Evolutionary conservation across 2,113 vertebrate species (phyloP).

Genomic region (Dromiciops gliroides): DNA sequence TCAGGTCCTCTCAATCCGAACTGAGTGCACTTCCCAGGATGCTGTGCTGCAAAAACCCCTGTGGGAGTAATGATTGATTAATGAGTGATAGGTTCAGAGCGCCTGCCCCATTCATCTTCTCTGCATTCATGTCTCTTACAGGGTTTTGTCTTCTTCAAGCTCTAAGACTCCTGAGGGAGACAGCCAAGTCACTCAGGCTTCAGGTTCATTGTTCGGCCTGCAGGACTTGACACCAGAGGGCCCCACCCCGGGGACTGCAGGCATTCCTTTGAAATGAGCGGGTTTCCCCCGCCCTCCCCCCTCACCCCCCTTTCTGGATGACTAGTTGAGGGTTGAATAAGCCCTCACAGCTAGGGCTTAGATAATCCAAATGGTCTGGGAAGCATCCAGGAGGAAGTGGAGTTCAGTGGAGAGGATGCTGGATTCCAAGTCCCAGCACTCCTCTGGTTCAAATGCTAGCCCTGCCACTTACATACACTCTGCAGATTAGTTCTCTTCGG

Average conservation of each 20-base stretch:
- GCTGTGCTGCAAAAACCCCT: neutral
- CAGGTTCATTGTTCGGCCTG: neutral
- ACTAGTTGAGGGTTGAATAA: constrained; percentile 30
- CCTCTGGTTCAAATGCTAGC: neutral
- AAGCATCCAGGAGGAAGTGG: neutral
- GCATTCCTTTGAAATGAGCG: neutral
- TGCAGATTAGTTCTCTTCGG: neutral
- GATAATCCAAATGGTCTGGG: neutral
- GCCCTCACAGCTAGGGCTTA: neutral
- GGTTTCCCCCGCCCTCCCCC: neutral
- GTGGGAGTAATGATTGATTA: constrained; percentile 3
- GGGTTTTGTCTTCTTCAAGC: neutral
- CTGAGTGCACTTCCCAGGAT: neutral
- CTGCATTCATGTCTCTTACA: neutral
- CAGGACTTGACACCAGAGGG: neutral
- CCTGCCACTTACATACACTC: neutral
- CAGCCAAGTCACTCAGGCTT: neutral
- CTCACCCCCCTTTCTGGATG: neutral
- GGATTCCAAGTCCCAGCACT: neutral
- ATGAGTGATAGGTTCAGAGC: neutral
- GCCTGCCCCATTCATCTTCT: neutral
- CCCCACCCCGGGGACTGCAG: neutral
- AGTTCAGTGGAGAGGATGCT: neutral
- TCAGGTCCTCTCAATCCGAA: neutral
- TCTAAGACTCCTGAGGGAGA: neutral